phyloP scores from a whole-genome alignment of 2,113 vertebrate genomes.

The human region GRCh38 chr12:109528001-109528500 shows the following conservation, averaged over 20 bases:
- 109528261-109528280: background rate
- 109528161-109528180: background rate
- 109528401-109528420: background rate
- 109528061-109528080: background rate
- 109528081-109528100: background rate
- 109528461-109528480: background rate
- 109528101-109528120: background rate
- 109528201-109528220: background rate
- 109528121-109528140: background rate
- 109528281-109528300: background rate
- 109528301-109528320: background rate
- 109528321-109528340: background rate
- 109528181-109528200: background rate
- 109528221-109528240: background rate
- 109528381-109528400: background rate
- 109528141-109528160: background rate
- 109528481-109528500: background rate
- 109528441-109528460: background rate
- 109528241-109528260: background rate
- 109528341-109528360: background rate
- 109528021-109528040: rapidly evolving
- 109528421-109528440: background rate
- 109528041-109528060: background rate
- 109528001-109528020: background rate
- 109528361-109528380: background rate